Percentiles rank a stretch among this genome's conserved stretches.
Conservation (phyloP, 2,797 vertebrate species). For the Pipistrellus pygmaeus region DNA sequence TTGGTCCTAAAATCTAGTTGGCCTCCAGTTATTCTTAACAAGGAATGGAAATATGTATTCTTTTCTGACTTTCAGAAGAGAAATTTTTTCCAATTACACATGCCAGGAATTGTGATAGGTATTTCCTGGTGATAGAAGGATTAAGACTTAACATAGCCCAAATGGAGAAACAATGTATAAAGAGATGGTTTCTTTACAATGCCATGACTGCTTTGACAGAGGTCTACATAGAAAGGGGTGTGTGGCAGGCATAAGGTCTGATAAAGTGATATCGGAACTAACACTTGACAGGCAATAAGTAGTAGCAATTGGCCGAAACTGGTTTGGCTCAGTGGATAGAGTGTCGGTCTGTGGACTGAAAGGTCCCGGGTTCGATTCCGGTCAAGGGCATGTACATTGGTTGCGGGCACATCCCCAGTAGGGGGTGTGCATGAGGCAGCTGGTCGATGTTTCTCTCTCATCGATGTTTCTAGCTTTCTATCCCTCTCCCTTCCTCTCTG, state of each 20-base stretch:
- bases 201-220: neutral
- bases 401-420: no score
- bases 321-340: no score
- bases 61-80: neutral
- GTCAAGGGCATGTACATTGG: no score
- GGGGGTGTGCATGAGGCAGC: no score
- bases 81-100: constrained; percentile 44
- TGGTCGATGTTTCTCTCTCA: no score
- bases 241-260: neutral
- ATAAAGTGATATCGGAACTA: neutral
- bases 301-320: neutral
- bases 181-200: constrained; percentile 12
- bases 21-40: neutral
- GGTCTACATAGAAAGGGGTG: neutral
- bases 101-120: neutral
- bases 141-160: neutral
- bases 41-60: neutral
- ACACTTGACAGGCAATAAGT: neutral
- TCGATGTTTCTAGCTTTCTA: no score
- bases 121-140: neutral
- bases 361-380: no score
- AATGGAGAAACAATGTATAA: neutral
- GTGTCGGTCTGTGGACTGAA: no score
- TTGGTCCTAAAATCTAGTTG: neutral
- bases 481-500: no score